Evolutionary conservation across 2,888 invertebrate species (phyloP).

Genomic region (Drosophila villosipedis): DNA sequence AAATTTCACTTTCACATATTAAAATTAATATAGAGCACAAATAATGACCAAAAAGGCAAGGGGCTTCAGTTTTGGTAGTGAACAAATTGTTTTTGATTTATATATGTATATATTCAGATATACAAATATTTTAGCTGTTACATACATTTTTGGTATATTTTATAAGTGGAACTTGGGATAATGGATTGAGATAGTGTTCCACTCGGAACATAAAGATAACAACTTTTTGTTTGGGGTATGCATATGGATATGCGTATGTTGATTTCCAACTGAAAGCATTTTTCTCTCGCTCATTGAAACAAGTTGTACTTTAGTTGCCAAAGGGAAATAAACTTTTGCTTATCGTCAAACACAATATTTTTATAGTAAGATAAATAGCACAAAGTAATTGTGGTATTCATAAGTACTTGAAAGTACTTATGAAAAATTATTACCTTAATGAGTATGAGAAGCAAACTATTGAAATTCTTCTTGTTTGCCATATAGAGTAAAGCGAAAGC

Average conservation of each 20-base stretch:
- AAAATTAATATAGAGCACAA: not conserved
- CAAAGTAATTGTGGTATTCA: constrained; percentile 2
- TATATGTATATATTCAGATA: not conserved
- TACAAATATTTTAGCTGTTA: not conserved
- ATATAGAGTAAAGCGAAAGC: constrained; percentile 2
- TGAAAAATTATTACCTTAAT: not conserved
- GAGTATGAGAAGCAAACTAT: not conserved
- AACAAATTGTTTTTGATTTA: not conserved
- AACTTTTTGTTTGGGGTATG: not conserved
- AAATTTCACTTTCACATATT: not conserved
- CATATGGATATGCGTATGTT: not conserved
- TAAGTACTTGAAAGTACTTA: not conserved
- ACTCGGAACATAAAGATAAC: not conserved
- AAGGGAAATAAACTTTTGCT: constrained; percentile 11
- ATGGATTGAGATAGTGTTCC: not conserved
- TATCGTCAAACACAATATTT: constrained; percentile 4
- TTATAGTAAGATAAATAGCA: not conserved
- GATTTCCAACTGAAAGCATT: not conserved
- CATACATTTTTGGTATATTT: not conserved
- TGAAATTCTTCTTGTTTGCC: not conserved
- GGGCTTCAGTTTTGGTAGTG: not conserved
- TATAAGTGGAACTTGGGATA: not conserved
- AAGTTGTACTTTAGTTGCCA: not conserved
- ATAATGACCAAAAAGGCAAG: not conserved
- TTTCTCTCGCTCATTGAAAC: not conserved